Conservation (phyloP, 1,140 invertebrate species). For the Gryllus bimaculatus region DNA sequence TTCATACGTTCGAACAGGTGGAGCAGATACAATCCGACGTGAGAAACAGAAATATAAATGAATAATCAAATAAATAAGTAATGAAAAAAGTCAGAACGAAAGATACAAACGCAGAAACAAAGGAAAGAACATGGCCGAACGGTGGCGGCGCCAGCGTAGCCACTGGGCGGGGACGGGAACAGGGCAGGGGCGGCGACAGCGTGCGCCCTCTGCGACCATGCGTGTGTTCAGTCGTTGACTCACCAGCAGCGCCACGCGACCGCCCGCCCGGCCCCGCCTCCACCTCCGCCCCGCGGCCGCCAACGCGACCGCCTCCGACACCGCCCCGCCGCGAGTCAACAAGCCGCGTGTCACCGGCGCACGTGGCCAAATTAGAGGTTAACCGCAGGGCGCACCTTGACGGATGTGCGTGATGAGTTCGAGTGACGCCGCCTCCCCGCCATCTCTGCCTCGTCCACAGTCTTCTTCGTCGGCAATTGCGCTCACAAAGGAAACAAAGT, state of each 20-base stretch:
- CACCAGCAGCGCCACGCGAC: not conserved
- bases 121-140: not conserved
- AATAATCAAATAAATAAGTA: no score
- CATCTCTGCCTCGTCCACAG: no score
- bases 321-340: not conserved
- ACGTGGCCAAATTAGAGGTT: not conserved
- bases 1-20: no score
- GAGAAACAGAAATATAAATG: no score
- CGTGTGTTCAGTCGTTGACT: not conserved
- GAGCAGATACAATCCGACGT: no score
- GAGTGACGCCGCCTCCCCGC: no score
- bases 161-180: not conserved
- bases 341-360: not conserved
- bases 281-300: no score
- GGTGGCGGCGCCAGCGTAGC: not conserved
- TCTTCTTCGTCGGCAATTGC: no score
- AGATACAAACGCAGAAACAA: not conserved
- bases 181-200: not conserved
- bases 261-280: not conserved
- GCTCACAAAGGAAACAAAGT: no score
- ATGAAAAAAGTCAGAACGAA: not conserved
- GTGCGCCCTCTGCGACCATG: not conserved
- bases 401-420: no score
- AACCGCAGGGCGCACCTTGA: not conserved
- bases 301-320: no score